These are phyloP conservation scores for Anguilla megastoma DNA, from an alignment of 2,797 vertebrate species.

Conservation along the genomic window DNA sequence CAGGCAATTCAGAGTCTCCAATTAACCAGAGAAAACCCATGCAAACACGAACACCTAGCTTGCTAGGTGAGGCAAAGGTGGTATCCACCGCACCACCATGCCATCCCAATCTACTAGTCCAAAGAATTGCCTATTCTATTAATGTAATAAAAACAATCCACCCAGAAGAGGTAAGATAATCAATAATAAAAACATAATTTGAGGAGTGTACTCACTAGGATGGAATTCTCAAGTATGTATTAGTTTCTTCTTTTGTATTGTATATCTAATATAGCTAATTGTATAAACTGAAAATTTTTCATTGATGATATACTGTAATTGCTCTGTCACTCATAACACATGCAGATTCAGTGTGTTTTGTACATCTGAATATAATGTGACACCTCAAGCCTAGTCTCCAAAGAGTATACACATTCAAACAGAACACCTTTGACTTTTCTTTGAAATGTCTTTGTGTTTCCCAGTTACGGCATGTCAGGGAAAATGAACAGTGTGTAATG, in stretches of 20 bases:
- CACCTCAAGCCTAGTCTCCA: background rate
- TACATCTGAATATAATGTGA: background rate
- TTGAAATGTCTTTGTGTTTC: constrained; percentile 11
- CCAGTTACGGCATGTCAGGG: background rate
- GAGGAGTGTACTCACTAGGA: background rate
- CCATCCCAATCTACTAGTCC: no score
- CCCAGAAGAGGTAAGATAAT: no score
- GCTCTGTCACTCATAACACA: background rate
- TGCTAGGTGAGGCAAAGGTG: no score
- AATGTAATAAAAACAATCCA: no score
- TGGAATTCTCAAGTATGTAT: background rate
- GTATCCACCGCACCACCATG: no score
- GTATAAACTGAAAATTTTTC: background rate
- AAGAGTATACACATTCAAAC: constrained; percentile 11
- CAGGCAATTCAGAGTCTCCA: no score
- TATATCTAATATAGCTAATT: background rate
- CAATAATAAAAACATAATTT: background rate
- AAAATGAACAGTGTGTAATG: constrained; percentile 5
- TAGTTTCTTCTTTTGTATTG: background rate
- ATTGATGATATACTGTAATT: background rate
- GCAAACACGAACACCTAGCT: no score
- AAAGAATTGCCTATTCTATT: no score
- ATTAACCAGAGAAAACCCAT: no score
- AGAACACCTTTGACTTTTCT: constrained; percentile 14
- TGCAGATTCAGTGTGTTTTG: background rate